Evolutionary conservation across 1,140 invertebrate genomes (phyloP), one percentile per base, ranked within the genome.

Genomic region (Drosophila kepulauana): DNA sequence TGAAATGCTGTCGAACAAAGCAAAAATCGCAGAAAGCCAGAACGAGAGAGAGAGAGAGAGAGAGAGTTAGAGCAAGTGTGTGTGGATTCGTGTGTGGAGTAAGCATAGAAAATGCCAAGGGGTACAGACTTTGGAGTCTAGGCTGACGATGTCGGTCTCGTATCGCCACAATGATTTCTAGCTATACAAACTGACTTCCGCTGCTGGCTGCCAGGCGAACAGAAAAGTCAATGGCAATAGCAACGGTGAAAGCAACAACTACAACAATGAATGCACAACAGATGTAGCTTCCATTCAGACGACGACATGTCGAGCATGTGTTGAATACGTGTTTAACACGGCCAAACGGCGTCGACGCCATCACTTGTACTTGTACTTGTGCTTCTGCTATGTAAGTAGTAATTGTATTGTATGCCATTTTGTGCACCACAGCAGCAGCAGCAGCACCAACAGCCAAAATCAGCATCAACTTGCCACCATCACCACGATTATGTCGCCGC

Each of bases 311-410:
- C 84, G 80, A 84, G 87, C 84, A 87, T 84, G 84, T 87, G 84
- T 87, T 88, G 84, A 88, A 75, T 80, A 87, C 84, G 84, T 87
- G 84, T 87, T 87, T 79, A 84, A 87, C 84, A 87, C 85, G 77
- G 82, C 75, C 82, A 82, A 86, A 75, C 46, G 75, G 59, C 82
- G 52, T 20, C 82, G 62, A 65, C 46, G 58, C 52, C 66, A 57
- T 63, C 35, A 41, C 20, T 62, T 48, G 58, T 65, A 38, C 43
- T 64, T 65, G 46, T 64, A 65, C 45, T 57, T 65, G 35, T 62
- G 38, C 75, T 43, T 25, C 20, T 25, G 20, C 20, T 25, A 25
- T 25, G 20, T 25, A 25, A 25, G 20, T 25, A 48, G 57, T 58
- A 48, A 38, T 33, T 67, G 71, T 78, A 82, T 77, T 79, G 77